phyloP scores from a whole-genome alignment of 2,797 vertebrate species.

The Enteromius thamalakanensis region DNA sequence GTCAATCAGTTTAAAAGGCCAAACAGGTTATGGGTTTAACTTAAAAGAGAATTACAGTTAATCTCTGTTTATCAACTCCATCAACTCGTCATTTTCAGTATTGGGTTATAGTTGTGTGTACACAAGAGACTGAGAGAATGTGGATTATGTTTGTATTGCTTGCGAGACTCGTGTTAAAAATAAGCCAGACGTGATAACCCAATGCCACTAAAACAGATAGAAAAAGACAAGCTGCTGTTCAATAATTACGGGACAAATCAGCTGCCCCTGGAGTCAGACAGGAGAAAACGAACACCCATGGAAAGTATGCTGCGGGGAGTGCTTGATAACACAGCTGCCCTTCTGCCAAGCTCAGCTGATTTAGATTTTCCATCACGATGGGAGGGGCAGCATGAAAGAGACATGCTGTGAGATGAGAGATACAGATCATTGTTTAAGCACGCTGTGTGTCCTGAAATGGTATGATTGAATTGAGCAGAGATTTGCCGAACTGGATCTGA shows the following conservation, averaged over 20 bases:
- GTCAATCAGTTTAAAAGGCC: not conserved
- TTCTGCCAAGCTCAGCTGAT: constrained; percentile 60
- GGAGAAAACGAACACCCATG: constrained; percentile 52
- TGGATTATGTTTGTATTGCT: constrained; percentile 22
- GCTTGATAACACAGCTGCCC: constrained; percentile 65
- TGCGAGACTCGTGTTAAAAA: constrained; percentile 46
- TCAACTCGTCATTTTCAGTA: not conserved
- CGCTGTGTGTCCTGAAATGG: constrained; percentile 39
- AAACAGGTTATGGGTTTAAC: not conserved
- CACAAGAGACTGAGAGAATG: constrained; percentile 2
- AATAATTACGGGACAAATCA: constrained; percentile 49
- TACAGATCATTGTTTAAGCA: constrained; percentile 50
- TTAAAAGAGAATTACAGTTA: not conserved
- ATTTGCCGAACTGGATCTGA: constrained; percentile 46
- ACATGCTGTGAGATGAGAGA: constrained; percentile 25
- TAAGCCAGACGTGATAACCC: constrained; percentile 52
- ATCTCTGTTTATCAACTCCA: not conserved
- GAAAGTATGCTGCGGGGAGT: constrained; percentile 62
- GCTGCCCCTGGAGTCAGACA: constrained; percentile 36
- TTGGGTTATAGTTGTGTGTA: not conserved
- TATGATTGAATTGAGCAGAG: constrained; percentile 42
- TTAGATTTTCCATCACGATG: constrained; percentile 59
- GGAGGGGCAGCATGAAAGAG: constrained; percentile 38
- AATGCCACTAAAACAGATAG: constrained; percentile 54
- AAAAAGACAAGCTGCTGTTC: constrained; percentile 29